Base-by-base conservation (phyloP, 2,797 vertebrate species). In the Mionectes olivaceus region DNA sequence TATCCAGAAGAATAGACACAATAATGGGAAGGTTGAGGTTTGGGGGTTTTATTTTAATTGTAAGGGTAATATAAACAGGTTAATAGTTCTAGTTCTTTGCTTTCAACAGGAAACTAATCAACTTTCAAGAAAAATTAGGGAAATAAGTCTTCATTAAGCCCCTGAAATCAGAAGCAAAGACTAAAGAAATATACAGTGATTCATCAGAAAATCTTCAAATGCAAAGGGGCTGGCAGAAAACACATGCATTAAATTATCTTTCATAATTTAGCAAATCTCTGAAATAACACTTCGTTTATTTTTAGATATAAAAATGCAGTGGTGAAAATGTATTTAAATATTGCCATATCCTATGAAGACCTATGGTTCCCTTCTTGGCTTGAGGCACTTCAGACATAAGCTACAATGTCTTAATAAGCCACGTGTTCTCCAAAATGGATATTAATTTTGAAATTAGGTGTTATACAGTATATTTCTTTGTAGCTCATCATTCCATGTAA, bases 211-310 rank as follows among this genome's bases (percentile, higher is more conserved):
- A 68, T 41, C 50, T 55, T 92, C 46, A 75, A 67, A 79, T 57
- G 33, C 9, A 84, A 79, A 96, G 76, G 32, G 27, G 7, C 11
- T 96, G 77, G 75, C 79, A 96, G 83, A 81, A 75, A 89, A 55
- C 35, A 73, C 35, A 63, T 55, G 46, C 69, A 80, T 92, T 95
- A 94, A 93, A 83, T 78, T 69, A 73, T 35, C 32, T 78, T 47
- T 65, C 32, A 65, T 80, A 90, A 96, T 88, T 94, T 67, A 89
- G 43, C 77, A 90, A 82, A 87, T 93, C 57, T 69, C 69, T 81
- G 53, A 85, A 78, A 77, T 86, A 67, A 3, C 33, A 85, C 60
- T 95, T 91, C 17, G 44, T 65, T 83, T 92, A 65, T 69, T 92
- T 93, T 94, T 52, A 50, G 53, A 49, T 69, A 85, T 49, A 82